Conservation (phyloP, 2,888 invertebrate species). For the Aphodius sticticus region DNA sequence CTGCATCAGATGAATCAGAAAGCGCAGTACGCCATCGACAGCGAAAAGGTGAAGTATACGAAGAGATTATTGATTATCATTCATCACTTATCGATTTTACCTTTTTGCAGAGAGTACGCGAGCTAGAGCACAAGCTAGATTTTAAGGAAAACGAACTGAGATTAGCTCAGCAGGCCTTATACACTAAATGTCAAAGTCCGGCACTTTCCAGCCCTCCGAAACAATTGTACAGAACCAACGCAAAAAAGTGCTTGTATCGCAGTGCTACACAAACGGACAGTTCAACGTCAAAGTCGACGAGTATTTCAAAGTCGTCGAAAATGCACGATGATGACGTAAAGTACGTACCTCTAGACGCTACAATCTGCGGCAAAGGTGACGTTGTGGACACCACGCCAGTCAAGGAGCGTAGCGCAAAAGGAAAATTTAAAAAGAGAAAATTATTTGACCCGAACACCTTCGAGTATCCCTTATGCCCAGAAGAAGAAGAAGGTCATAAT, state of each 20-base stretch:
- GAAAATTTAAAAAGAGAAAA: not conserved
- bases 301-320: not conserved
- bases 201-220: not conserved
- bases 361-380: not conserved
- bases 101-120: conserved; percentile 13
- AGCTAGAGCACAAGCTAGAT: conserved; percentile 14
- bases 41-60: not conserved
- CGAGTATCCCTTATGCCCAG: not conserved
- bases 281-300: not conserved
- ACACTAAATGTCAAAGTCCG: not conserved
- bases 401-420: not conserved
- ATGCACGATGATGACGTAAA: not conserved
- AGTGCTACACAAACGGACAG: not conserved
- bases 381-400: not conserved
- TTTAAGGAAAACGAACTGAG: conserved; percentile 11
- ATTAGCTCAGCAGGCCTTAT: not conserved
- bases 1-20: conserved; percentile 14
- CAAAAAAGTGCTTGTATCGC: not conserved
- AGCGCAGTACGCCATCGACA: not conserved
- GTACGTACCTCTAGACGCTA: not conserved
- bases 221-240: conserved; percentile 8
- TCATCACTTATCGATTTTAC: not conserved
- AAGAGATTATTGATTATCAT: not conserved
- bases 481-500: not conserved
- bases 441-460: not conserved